These are phyloP conservation scores for Leuctra nigra DNA, from an alignment of 2,888 invertebrate species.

Conservation along the genomic window DNA sequence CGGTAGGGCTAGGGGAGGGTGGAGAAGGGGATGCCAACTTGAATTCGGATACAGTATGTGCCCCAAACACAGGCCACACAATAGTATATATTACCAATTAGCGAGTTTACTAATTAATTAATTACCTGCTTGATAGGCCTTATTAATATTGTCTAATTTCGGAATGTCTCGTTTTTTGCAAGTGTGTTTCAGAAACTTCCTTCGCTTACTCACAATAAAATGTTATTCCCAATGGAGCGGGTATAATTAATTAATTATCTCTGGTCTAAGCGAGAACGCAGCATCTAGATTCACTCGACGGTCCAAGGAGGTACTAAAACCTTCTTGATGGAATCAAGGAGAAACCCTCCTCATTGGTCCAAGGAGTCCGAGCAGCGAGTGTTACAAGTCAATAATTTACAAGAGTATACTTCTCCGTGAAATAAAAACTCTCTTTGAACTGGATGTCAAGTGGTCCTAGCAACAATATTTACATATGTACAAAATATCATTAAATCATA, in stretches of 20 bases:
- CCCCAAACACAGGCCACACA: too few species aligned
- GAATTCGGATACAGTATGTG: conserved; percentile 13
- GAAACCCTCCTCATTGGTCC: too few species aligned
- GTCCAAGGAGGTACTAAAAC: too few species aligned
- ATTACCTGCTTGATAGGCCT: not conserved
- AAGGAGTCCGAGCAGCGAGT: too few species aligned
- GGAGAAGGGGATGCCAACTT: conserved; percentile 13
- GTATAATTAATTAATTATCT: conserved; percentile 4
- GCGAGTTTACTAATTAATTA: conserved; percentile 2
- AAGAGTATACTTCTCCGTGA: too few species aligned
- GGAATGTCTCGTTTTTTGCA: not conserved
- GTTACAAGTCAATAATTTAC: too few species aligned
- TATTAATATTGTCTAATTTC: not conserved
- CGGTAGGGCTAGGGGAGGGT: not conserved
- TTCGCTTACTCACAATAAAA: not conserved
- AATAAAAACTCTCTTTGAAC: too few species aligned
- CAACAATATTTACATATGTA: too few species aligned
- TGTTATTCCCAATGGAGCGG: not conserved
- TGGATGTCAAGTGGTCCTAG: too few species aligned
- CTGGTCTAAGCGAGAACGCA: not conserved
- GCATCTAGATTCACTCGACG: too few species aligned
- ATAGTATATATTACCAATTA: conserved; percentile 4
- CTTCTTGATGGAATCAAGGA: too few species aligned
- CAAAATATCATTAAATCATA: too few species aligned
- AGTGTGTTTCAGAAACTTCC: not conserved